These are phyloP conservation scores for Xylota segnis DNA, from an alignment of 2,888 invertebrate genomes.

Conservation along the genomic window DNA sequence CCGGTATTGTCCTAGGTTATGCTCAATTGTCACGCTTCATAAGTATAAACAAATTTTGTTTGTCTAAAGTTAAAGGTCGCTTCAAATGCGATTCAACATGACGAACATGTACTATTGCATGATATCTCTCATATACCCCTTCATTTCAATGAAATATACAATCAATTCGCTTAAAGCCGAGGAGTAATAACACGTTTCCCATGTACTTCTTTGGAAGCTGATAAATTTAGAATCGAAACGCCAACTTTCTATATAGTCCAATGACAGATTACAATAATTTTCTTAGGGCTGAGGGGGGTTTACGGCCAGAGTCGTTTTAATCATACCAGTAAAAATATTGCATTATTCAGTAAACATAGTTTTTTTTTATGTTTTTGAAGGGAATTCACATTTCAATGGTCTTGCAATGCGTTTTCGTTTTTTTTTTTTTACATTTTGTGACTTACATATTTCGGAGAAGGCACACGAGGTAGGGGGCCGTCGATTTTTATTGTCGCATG, in stretches of 20 bases:
- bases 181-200: not conserved
- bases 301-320: not conserved
- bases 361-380: slow-evolving; percentile 18
- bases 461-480: not conserved
- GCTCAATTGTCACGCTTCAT: slow-evolving; percentile 44
- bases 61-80: slow-evolving; percentile 17
- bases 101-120: slow-evolving; percentile 11
- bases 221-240: slow-evolving; percentile 29
- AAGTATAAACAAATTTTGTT: slow-evolving; percentile 6
- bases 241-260: slow-evolving; percentile 13
- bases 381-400: slow-evolving; percentile 29
- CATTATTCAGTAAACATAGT: not conserved
- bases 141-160: slow-evolving; percentile 12
- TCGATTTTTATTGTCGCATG: slow-evolving; percentile 32
- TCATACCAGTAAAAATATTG: slow-evolving; percentile 16
- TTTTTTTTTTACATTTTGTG: slow-evolving; percentile 1
- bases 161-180: slow-evolving; percentile 17
- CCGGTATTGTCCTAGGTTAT: slow-evolving; percentile 31
- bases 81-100: slow-evolving; percentile 11
- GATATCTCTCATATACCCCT: not conserved
- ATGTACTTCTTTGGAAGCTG: slow-evolving; percentile 15
- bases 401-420: slow-evolving; percentile 18
- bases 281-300: not conserved
- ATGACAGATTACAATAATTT: slow-evolving; percentile 42
- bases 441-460: not conserved